These are phyloP conservation scores for Meles meles DNA, from an alignment of 2,113 vertebrate genomes.

Conservation along the genomic window DNA sequence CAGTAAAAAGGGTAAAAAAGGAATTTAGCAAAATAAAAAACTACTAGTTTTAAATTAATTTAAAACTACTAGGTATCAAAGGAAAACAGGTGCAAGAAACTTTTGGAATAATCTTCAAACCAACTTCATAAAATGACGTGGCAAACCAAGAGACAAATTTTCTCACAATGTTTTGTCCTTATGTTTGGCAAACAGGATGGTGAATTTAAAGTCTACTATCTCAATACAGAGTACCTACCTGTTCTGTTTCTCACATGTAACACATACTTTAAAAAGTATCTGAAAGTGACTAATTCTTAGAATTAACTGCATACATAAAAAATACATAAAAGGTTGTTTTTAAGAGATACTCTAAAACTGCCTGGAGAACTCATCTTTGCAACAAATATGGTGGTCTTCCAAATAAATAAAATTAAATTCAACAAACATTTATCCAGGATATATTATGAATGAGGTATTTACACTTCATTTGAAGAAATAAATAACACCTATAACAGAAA, in stretches of 20 bases:
- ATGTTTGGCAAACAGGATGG: background rate
- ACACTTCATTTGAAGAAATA: constrained; percentile 16
- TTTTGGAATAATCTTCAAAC: background rate
- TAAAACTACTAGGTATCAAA: background rate
- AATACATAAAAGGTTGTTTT: background rate
- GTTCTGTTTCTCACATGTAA: background rate
- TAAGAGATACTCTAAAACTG: constrained; percentile 20
- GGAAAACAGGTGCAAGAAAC: background rate
- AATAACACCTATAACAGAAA: background rate
- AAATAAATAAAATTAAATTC: constrained; percentile 15
- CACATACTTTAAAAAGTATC: background rate
- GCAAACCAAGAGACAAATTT: background rate
- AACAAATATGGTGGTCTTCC: background rate
- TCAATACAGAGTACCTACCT: background rate
- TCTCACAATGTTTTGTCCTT: background rate
- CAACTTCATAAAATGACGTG: background rate
- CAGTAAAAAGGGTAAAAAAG: background rate
- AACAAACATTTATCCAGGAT: background rate
- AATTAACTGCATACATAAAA: background rate
- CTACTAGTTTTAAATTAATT: background rate
- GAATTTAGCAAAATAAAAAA: background rate
- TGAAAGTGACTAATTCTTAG: constrained; percentile 20
- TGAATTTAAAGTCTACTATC: background rate
- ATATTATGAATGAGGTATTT: background rate
- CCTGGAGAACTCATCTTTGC: constrained; percentile 18